Conservation (phyloP, 2,113 vertebrate genomes). For the Melanerpes formicivorus region DNA sequence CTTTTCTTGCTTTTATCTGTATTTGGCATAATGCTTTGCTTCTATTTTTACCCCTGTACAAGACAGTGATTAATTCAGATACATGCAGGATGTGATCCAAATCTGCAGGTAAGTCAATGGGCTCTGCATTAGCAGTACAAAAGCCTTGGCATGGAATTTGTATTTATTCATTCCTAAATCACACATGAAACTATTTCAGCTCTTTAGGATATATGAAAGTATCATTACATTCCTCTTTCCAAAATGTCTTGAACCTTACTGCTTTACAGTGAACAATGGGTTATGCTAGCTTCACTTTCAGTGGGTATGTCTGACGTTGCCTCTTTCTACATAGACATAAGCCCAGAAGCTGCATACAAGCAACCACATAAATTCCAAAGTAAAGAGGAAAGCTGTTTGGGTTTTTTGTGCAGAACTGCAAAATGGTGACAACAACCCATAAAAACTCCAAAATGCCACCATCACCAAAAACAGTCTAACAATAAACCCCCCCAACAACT, state of each 20-base stretch:
- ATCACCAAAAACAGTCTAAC: background rate
- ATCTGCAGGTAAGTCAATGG: background rate
- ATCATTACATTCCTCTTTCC: background rate
- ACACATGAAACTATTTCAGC: background rate
- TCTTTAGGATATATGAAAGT: background rate
- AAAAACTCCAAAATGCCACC: background rate
- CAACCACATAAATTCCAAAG: background rate
- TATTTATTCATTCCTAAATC: constrained; percentile 3
- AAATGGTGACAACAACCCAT: background rate
- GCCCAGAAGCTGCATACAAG: background rate
- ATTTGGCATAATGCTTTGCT: background rate
- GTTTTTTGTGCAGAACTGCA: background rate
- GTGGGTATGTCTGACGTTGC: background rate
- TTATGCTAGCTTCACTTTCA: background rate
- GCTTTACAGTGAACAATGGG: background rate
- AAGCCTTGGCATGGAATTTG: background rate
- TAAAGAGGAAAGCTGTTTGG: background rate
- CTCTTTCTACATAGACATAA: background rate
- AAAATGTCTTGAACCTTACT: background rate
- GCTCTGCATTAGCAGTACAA: background rate
- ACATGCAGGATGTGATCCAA: background rate
- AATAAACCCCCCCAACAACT: background rate
- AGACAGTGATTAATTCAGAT: background rate
- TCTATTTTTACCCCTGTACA: background rate
- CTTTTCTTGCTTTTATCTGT: background rate